Evolutionary conservation across 2,888 invertebrate genomes (phyloP), one percentile per base, ranked within the genome.

Genomic region (Lochmaea crataegi): DNA sequence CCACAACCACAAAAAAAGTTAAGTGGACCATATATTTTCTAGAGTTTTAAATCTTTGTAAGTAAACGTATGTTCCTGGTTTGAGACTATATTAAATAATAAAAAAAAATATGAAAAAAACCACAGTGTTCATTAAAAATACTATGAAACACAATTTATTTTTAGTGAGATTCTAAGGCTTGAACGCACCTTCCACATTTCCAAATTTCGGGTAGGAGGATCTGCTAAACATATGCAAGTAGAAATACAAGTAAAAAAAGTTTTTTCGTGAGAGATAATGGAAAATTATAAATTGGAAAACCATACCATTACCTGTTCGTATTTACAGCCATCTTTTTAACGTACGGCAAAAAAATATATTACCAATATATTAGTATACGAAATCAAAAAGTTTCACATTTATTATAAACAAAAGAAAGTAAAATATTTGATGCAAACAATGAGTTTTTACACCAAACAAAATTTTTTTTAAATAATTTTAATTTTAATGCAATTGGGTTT

Each of bases 301-400:
- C 78, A 79, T 78, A 79, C 76, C 84, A 85, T 86, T 86, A 86
- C 86, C 86, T 86, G 85, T 78, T 80, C 68, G 76, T 75, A 73
- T 74, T 78, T 75, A 76, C 77, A 80, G 85, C 85, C 86, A 84
- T 85, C 85, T 82, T 80, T 78, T 79, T 68, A 76, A 82, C 81
- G 85, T 83, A 85, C 84, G 85, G 85, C 86, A 87, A 85, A 85
- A 86, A 87, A 86, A 87, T 86, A 86, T 83, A 85, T 82, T 83
- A 86, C 85, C 84, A 85, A 81, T 83, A 80, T 82, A 86, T 85
- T 86, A 85, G 85, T 86, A 84, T 78, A 60, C 6, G 53, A 60
- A 69, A 69, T 69, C 53, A 63, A 53, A 63, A 22, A 41, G 45
- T 45, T 64, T 71, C n/a, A 69, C 68, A 60, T 63, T 41, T 66